Percentiles rank a stretch among this genome's conserved stretches.
Evolutionary conservation across 2,888 invertebrate genomes (phyloP).

Genomic region (Toxonevra muliebris): DNA sequence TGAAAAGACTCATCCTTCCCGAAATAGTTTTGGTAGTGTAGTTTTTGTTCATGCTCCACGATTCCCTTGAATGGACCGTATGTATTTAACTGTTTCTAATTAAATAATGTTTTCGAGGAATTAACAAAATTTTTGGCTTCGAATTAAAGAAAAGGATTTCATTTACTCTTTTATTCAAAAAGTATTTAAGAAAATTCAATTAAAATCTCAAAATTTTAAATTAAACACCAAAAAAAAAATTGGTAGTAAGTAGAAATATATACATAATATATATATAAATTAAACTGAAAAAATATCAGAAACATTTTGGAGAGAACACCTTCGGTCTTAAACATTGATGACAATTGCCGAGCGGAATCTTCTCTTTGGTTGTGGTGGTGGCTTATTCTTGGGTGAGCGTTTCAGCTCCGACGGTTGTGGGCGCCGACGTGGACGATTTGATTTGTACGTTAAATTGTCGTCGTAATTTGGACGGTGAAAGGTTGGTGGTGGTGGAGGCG

Average conservation of each 20-base stretch:
- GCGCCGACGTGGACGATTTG: slow-evolving; percentile 48
- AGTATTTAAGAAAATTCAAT: slow-evolving; percentile 6
- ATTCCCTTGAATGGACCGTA: no score
- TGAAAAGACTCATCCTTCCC: no score
- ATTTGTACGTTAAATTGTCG: slow-evolving; percentile 42
- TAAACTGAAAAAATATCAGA: slow-evolving; percentile 11
- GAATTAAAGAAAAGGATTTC: no score
- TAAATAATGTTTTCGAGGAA: no score
- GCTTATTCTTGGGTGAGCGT: slow-evolving; percentile 47
- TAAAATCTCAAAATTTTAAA: slow-evolving; percentile 13
- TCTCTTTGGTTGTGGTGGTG: slow-evolving; percentile 46
- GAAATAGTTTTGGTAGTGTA: no score
- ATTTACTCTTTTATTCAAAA: neutral
- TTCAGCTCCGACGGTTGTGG: slow-evolving; percentile 47
- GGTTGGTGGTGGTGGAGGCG: slow-evolving; percentile 35
- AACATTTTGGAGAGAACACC: no score
- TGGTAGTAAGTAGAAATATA: no score
- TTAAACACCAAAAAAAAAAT: neutral
- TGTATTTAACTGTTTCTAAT: no score
- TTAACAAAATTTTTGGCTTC: no score
- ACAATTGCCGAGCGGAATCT: slow-evolving; percentile 58
- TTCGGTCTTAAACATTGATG: slow-evolving; percentile 49
- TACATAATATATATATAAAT: no score
- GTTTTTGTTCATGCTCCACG: no score
- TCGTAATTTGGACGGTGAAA: slow-evolving; percentile 38